Base-by-base conservation (phyloP, 2,113 vertebrate genomes). In the Alligator sinensis region DNA sequence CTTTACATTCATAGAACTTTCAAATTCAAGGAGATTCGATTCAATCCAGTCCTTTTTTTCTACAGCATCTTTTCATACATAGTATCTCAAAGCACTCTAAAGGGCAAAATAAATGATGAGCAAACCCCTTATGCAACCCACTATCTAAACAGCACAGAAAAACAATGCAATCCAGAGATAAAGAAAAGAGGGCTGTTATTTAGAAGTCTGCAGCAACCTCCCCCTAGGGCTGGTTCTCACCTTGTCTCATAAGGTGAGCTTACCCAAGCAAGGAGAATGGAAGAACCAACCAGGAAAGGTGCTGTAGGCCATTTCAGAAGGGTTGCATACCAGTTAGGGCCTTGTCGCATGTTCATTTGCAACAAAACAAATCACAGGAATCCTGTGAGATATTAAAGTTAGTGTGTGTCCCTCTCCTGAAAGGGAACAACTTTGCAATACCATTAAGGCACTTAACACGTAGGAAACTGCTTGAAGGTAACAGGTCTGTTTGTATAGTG, bases 1-100 rank as follows among this genome's bases (percentile, higher is more conserved):
- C 80, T 82, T 89, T 81, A 64, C 92, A 81, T 22, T 1, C 4
- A 3, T 78, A 94, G 58, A 21, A 58, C 72, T 91, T 96, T 68
- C 88, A 83, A 87, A 82, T 90, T 87, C 87, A 76, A 80, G 38
- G 85, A 68, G 77, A 86, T 88, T 90, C 94, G 91, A 5, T 86
- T 54, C 60, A 93, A 64, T 5, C 3, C 89, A 87, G 79, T 78
- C 47, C 21, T 28, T 38, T 90, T 83, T 30, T 10, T 92, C 78
- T 64, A 84, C 4, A 5, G 70, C 16, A 27, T 62, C 77, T 91
- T 94, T 94, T 96, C 87, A 78, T 14, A 63, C 61, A 4, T 28
- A 61, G 30, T 21, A 13, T 21, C 78, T 94, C 74, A 70, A 28
- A 77, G 70, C n/a, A 75, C 83, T 95, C 94, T 87, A 21, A 54